A percentile compares a stretch with the other conserved stretches of the same genome.
Conservation (phyloP, 2,797 vertebrate genomes). For the Monodelphis domestica region DNA sequence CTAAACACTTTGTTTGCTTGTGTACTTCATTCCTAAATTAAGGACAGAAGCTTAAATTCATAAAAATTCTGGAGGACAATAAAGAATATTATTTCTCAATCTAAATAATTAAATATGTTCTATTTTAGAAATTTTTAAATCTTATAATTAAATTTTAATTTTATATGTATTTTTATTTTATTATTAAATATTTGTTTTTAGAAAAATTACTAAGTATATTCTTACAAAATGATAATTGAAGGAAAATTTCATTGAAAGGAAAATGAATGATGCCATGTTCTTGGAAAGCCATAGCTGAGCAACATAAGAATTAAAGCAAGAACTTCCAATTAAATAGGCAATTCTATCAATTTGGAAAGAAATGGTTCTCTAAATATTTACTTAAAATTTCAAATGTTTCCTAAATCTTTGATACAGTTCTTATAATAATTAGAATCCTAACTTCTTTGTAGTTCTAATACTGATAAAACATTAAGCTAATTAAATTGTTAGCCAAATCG, state of each 20-base stretch:
- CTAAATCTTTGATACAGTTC: conserved; percentile 13
- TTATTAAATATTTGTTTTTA: too few species aligned
- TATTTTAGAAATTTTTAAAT: too few species aligned
- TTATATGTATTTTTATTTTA: too few species aligned
- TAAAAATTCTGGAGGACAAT: background rate
- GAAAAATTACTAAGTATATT: background rate
- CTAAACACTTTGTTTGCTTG: background rate
- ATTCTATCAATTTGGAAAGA: background rate
- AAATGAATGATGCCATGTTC: background rate
- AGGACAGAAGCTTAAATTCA: background rate
- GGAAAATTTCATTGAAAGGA: conserved; percentile 4
- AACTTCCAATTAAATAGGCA: background rate
- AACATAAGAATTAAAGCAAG: background rate
- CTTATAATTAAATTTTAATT: too few species aligned
- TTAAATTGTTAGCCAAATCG: conserved; percentile 44
- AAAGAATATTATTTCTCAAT: conserved; percentile 22
- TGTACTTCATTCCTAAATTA: background rate
- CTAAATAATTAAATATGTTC: too few species aligned
- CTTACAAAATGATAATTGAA: background rate
- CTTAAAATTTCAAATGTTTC: conserved; percentile 47
- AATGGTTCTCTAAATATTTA: background rate
- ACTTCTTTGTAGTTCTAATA: background rate
- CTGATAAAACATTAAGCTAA: conserved; percentile 30
- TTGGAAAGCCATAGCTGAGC: conserved; percentile 7
- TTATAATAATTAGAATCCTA: conserved; percentile 22